Percentiles rank a stretch among this genome's conserved stretches.
These are phyloP conservation scores for Melopsittacus undulatus DNA, from an alignment of 2,797 vertebrate species.

Conservation along the genomic window DNA sequence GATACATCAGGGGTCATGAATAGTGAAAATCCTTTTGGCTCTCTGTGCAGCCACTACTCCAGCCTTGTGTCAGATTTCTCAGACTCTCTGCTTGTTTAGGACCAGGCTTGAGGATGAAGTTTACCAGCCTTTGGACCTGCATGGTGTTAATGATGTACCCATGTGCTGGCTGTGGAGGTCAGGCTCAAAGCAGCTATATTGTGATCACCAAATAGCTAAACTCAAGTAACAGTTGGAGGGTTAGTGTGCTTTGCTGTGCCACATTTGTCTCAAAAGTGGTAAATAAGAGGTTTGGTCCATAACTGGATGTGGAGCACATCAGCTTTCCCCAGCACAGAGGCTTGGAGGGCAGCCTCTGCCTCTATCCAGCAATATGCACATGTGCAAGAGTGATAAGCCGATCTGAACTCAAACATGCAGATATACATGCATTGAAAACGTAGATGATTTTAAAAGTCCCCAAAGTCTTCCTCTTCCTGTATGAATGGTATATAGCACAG, in stretches of 20 bases:
- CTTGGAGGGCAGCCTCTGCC: background rate
- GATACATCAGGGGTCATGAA: background rate
- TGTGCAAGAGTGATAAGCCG: background rate
- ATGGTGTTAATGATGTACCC: background rate
- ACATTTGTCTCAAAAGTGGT: background rate
- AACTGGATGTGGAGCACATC: no score
- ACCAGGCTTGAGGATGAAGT: background rate
- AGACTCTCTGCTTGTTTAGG: background rate
- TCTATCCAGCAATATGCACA: background rate
- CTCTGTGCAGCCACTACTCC: background rate
- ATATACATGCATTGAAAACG: background rate
- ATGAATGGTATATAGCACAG: background rate
- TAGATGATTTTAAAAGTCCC: background rate
- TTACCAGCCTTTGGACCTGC: background rate
- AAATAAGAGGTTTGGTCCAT: background rate
- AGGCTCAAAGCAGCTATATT: background rate
- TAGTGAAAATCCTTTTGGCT: background rate
- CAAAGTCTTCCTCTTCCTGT: background rate
- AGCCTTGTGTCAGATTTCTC: background rate
- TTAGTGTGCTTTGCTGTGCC: background rate
- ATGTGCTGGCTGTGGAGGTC: background rate
- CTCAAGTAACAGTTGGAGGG: background rate
- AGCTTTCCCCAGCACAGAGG: background rate
- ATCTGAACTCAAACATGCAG: background rate
- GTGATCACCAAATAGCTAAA: background rate